phyloP scores from a whole-genome alignment of 2,113 vertebrate species.

The Chauna torquata region DNA sequence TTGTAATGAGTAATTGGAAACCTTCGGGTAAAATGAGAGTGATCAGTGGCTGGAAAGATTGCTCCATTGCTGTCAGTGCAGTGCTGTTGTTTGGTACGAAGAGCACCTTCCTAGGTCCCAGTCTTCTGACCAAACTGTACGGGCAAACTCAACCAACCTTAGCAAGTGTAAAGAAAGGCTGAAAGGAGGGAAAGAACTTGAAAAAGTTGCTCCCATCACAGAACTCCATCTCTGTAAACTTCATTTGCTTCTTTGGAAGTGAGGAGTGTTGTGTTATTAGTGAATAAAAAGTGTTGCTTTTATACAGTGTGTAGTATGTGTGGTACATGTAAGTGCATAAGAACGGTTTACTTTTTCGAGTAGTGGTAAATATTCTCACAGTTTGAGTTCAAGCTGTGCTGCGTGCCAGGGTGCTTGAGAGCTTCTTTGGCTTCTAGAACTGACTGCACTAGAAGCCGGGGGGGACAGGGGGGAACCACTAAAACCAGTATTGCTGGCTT shows the following conservation, averaged over 20 bases:
- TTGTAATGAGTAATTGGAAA: slow-evolving; percentile 29
- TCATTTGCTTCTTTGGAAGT: not conserved
- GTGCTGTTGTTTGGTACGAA: not conserved
- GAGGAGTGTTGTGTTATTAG: not conserved
- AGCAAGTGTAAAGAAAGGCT: not conserved
- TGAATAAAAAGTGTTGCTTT: not conserved
- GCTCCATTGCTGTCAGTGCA: not conserved
- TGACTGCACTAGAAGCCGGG: accelerated
- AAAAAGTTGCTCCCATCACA: not conserved
- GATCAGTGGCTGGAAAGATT: not conserved
- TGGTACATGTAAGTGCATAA: accelerated
- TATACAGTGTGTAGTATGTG: not conserved
- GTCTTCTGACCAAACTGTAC: not conserved
- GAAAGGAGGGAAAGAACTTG: not conserved
- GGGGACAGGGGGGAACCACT: not conserved
- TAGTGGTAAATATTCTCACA: not conserved
- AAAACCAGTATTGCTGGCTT: not conserved
- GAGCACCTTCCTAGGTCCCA: not conserved
- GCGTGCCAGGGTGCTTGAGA: accelerated
- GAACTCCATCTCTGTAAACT: not conserved
- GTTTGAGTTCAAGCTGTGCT: not conserved
- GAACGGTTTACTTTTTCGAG: not conserved
- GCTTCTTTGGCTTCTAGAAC: not conserved
- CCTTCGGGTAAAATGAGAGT: not conserved
- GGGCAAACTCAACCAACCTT: not conserved